A percentile compares a stretch with the other conserved stretches of the same genome.
Evolutionary conservation across 2,113 vertebrate species (phyloP).

Genomic region (Ceyx cyanopectus): DNA sequence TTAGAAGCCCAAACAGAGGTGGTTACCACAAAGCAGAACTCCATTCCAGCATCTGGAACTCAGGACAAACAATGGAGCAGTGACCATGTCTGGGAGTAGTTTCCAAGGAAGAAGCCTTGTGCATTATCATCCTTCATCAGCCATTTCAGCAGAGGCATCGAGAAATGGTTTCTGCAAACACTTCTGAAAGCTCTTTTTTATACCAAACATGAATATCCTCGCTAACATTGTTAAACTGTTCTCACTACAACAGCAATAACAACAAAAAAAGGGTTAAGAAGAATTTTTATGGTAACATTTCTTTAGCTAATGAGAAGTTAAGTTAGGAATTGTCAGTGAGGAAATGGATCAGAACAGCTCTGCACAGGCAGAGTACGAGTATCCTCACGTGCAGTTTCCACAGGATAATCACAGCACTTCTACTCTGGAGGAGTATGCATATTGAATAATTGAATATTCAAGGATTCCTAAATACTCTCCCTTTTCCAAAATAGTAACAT

Average conservation of each 20-base stretch:
- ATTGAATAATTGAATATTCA: not conserved
- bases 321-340: not conserved
- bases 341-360: not conserved
- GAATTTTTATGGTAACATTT: not conserved
- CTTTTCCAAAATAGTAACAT: not conserved
- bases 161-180: not conserved
- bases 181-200: not conserved
- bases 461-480: not conserved
- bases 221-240: not conserved
- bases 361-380: not conserved
- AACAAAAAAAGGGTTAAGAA: not conserved
- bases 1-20: not conserved
- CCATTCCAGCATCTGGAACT: fast-evolving
- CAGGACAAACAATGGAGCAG: fast-evolving
- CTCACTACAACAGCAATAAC: not conserved
- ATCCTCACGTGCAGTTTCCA: not conserved
- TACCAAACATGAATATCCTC: not conserved
- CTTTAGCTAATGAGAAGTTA: not conserved
- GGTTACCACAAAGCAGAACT: not conserved
- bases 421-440: not conserved
- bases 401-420: not conserved
- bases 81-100: not conserved
- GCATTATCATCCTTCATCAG: fast-evolving
- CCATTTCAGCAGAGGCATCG: not conserved
- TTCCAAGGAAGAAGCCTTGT: not conserved